A percentile compares a stretch with the other conserved stretches of the same genome.
Conservation (phyloP, 2,113 vertebrate species). For the Benitochromis conjunctus region DNA sequence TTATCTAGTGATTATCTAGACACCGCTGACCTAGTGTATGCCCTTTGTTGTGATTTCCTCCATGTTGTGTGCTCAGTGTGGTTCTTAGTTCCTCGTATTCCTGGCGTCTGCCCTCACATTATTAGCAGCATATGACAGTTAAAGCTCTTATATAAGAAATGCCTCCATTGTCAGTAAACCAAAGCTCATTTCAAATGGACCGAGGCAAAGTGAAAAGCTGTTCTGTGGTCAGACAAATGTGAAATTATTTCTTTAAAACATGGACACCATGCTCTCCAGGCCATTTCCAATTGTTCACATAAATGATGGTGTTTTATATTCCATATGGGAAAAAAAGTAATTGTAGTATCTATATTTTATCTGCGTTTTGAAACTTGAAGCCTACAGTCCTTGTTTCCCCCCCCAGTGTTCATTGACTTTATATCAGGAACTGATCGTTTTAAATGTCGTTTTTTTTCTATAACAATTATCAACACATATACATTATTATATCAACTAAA, state of each 20-base stretch:
- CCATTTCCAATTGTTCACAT: neutral
- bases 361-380: neutral
- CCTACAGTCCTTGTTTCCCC: neutral
- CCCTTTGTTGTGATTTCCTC: no score
- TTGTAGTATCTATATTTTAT: neutral
- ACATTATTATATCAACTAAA: neutral
- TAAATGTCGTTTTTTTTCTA: neutral
- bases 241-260: neutral
- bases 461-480: neutral
- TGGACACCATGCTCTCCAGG: neutral
- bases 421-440: neutral
- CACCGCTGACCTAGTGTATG: no score
- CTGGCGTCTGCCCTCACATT: neutral
- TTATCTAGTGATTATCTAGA: no score
- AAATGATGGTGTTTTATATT: neutral
- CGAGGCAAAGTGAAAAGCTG: neutral
- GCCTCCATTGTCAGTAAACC: neutral
- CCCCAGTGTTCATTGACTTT: neutral
- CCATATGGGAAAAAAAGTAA: neutral
- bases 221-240: neutral
- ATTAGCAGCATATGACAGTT: neutral
- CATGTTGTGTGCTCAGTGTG: neutral
- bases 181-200: neutral
- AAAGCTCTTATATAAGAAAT: neutral
- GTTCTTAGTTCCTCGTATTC: neutral